Evolutionary conservation across 2,113 vertebrate genomes (phyloP).

Genomic region (Ictidomys tridecemlineatus): DNA sequence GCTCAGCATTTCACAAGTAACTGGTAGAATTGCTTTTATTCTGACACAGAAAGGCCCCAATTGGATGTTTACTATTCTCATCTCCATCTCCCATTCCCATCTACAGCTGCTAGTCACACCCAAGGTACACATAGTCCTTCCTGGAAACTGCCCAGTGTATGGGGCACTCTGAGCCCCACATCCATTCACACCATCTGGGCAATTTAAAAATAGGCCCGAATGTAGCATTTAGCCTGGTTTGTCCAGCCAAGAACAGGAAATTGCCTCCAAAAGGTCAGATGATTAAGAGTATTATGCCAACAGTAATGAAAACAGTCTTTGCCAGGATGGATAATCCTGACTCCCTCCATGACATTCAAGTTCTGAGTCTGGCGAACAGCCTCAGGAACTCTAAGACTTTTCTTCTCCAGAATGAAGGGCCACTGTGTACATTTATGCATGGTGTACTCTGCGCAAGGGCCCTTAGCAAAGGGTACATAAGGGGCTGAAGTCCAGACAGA

Average conservation of each 20-base stretch:
- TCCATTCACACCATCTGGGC: conserved; percentile 67
- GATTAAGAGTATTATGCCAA: conserved; percentile 49
- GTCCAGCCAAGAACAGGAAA: conserved; percentile 62
- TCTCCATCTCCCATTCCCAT: not conserved
- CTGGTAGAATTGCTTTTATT: not conserved
- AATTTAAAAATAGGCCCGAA: conserved; percentile 75
- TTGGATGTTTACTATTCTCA: not conserved
- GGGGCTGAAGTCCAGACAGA: not conserved
- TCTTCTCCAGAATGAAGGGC: not conserved
- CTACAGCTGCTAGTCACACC: conserved; percentile 49
- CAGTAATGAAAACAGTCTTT: conserved; percentile 28
- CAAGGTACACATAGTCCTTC: conserved; percentile 63
- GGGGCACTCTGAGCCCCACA: conserved; percentile 26
- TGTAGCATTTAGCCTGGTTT: conserved; percentile 43
- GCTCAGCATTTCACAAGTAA: not conserved
- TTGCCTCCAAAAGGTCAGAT: conserved; percentile 74
- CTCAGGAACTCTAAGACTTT: not conserved
- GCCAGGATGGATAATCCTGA: not conserved
- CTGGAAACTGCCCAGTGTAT: conserved; percentile 57
- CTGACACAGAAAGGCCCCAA: not conserved
- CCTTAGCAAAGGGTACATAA: not conserved
- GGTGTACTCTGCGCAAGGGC: not conserved
- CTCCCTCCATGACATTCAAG: not conserved
- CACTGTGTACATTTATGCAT: not conserved
- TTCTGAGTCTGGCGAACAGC: not conserved